Base-by-base conservation (phyloP, 1,140 invertebrate species). In the Macrostomum lignano region DNA sequence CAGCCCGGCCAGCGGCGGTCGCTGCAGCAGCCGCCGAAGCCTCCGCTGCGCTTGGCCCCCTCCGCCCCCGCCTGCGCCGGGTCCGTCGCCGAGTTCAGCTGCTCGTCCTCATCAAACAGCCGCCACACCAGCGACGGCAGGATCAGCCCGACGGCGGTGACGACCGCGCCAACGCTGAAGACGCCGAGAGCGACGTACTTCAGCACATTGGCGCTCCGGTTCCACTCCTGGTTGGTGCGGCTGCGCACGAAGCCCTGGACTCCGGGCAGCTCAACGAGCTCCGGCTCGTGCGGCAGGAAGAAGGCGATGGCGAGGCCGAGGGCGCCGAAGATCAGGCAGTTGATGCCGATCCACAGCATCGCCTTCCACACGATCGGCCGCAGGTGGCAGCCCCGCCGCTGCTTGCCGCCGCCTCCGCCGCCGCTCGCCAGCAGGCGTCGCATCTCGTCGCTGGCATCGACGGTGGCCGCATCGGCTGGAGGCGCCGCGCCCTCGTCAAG, bases 361-460 rank as follows among this genome's bases (percentile, higher is more conserved):
- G 26, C 26, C 19, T 28, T 28, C 26, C 26, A 28, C 7, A 28
- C 14, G 19, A 28, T 28, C 9, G 26, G 26, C 3, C 26, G 26
- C 7, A 14, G 19, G 9, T 28, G 19, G 15, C 19, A 15, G 7
- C 9, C 3, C 15, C 19, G 15, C 15, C 3, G 4, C 9, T 28
- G 15, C 19, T 28, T 28, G n/a, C n/a, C n/a, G n/a, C n/a, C n/a
- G n/a, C n/a, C n/a, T n/a, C n/a, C n/a, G n/a, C n/a, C n/a, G n/a
- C n/a, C n/a, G 14, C 14, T 15, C 19, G 15, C 19, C 26, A 28
- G 19, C 9, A 28, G 19, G 26, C 19, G 19, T 15, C 7, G 3
- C 15, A 7, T 15, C 9, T 28, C 26, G 15, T 28, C 26, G 15
- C 14, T 17, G 15, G 26, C 14, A 9, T 28, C 26, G 5, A 28